Evolutionary conservation across 2,797 vertebrate species (phyloP), one percentile per base, ranked within the genome.

Genomic region (Artibeus jamaicensis): DNA sequence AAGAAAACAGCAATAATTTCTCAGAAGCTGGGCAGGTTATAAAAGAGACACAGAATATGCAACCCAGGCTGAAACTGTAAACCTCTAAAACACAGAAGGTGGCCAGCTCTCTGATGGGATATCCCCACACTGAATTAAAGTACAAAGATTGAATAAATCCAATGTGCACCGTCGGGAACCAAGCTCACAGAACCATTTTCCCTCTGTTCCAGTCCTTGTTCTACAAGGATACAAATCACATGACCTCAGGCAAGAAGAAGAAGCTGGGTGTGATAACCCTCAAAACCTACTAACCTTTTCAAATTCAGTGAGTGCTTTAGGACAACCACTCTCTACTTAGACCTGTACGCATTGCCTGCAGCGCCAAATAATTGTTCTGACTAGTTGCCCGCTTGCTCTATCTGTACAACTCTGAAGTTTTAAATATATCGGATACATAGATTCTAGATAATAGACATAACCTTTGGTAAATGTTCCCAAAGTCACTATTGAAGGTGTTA

Each of bases 1-100:
- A 92, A 93, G 93, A 86, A 97, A 97, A 91, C 79, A 76, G 88
- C 74, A 97, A 96, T 98, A 96, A 98, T 98, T 98, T 98, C 97
- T 98, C 95, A 97, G 98, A 98, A 98, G 98, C 83, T 95, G 91
- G 82, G 93, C 82, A 97, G 94, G 98, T 98, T 98, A 92, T 93
- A 97, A 98, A 96, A 65, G 39, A 96, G 96, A 98, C 96, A 97
- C 7, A 68, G 97, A 91, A 96, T 97, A 97, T 97, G 82, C 57
- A 70, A 97, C 95, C 95, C 57, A 77, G 87, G 70, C 62, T 97
- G 96, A 97, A 95, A 97, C 15, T 67, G 71, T 91, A 95, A 94
- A 97, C 97, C 95, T 98, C 96, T 96, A 97, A 98, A 96, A 97
- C 73, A 98, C 91, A 94, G 96, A 96, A 22, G 74, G 81, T 97